Percentiles rank a stretch among this genome's conserved stretches.
Conservation (phyloP, 2,888 invertebrate genomes). For the Pollenia amentaria region DNA sequence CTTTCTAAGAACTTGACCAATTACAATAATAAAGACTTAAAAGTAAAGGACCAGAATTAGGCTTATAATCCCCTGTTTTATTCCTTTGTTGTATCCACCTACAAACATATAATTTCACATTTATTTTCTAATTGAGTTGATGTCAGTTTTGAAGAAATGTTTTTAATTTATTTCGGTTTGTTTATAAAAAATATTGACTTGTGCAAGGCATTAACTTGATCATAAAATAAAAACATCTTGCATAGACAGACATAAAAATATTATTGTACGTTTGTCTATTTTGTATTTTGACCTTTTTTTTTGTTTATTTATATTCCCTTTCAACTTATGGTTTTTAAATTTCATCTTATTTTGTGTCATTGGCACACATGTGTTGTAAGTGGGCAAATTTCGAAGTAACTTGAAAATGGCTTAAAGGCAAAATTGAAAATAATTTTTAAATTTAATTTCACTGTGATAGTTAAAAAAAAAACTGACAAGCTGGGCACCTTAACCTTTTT, state of each 20-base stretch:
- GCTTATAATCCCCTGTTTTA: too few species aligned
- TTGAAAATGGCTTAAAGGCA: neutral
- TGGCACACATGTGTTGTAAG: neutral
- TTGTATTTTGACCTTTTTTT: conserved; percentile 17
- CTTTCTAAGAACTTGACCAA: too few species aligned
- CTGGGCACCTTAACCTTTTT: too few species aligned
- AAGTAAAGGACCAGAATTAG: too few species aligned
- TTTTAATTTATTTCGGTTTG: conserved; percentile 13
- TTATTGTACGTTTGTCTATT: neutral
- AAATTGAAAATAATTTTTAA: too few species aligned
- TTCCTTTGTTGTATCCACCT: neutral
- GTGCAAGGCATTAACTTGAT: conserved; percentile 16
- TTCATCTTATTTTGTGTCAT: conserved; percentile 11
- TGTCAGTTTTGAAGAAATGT: conserved; percentile 12
- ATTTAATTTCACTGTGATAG: too few species aligned
- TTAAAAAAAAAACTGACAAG: too few species aligned
- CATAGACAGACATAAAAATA: neutral
- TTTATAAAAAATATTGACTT: conserved; percentile 38
- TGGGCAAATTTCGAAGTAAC: conserved; percentile 5
- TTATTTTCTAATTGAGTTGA: conserved; percentile 11
- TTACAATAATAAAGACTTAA: too few species aligned
- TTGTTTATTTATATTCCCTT: neutral
- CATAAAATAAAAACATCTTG: conserved; percentile 3
- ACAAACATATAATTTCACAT: neutral
- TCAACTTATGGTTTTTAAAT: conserved; percentile 2